Conservation (phyloP, 1,140 invertebrate species). For the Cydia splendana region DNA sequence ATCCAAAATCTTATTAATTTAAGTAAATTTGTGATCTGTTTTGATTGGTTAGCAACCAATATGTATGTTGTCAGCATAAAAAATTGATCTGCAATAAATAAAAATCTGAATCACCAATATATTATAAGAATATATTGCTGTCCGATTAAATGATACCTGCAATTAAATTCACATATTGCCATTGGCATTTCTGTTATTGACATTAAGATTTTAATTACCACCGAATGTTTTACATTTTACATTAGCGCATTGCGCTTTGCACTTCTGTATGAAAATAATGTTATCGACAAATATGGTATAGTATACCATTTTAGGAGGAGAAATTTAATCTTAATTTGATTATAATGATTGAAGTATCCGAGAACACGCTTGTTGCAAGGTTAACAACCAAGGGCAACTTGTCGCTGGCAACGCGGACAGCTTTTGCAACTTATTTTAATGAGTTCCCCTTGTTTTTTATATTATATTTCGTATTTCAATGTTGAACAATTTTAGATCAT, state of each 20-base stretch:
- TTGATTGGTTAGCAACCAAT: no score
- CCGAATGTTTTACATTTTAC: neutral
- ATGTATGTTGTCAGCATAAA: no score
- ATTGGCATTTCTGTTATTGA: neutral
- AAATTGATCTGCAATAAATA: no score
- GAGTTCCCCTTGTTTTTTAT: slow-evolving; percentile 22
- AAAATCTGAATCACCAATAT: neutral
- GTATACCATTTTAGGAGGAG: neutral
- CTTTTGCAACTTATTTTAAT: slow-evolving; percentile 33
- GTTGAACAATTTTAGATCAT: neutral
- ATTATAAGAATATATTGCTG: neutral
- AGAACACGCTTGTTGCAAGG: slow-evolving; percentile 18
- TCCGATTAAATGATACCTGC: neutral
- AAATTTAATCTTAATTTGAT: slow-evolving; percentile 15
- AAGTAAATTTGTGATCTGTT: no score
- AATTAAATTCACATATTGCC: neutral
- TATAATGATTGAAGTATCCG: slow-evolving; percentile 10
- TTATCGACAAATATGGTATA: neutral
- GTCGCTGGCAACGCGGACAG: slow-evolving; percentile 11
- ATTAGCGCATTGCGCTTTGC: neutral
- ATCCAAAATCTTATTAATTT: no score
- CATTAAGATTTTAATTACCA: slow-evolving; percentile 10
- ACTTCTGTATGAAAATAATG: neutral
- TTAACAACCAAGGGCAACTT: slow-evolving; percentile 27
- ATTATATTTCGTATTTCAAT: slow-evolving; percentile 9